Conservation (phyloP, 2,888 invertebrate genomes). For the Danaus chrysippus region DNA sequence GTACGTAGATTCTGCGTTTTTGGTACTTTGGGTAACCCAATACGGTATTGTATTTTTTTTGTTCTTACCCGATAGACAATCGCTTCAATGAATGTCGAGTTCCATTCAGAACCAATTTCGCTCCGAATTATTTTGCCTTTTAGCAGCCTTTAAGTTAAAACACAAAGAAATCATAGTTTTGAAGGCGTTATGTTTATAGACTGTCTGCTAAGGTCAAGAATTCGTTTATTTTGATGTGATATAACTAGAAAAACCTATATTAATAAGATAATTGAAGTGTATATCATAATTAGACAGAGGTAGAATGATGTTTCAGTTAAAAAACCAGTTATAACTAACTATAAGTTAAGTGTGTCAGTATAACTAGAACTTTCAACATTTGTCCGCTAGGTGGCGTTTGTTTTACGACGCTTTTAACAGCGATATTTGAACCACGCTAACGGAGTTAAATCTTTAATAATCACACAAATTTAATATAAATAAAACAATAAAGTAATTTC, state of each 20-base stretch:
- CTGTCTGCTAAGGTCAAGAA: background rate
- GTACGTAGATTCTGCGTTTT: slow-evolving; percentile 40
- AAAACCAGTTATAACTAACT: too few species aligned
- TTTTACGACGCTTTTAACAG: slow-evolving; percentile 21
- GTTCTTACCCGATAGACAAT: slow-evolving; percentile 20
- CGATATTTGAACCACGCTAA: slow-evolving; percentile 15
- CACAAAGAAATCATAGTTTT: background rate
- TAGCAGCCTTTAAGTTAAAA: slow-evolving; percentile 5
- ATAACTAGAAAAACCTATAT: too few species aligned
- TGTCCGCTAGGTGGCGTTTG: slow-evolving; percentile 4
- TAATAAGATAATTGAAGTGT: too few species aligned
- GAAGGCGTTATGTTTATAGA: background rate
- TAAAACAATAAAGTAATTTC: too few species aligned
- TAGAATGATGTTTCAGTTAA: too few species aligned
- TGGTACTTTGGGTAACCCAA: slow-evolving; percentile 44
- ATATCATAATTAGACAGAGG: too few species aligned
- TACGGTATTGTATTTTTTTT: slow-evolving; percentile 37
- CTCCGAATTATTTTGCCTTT: slow-evolving; percentile 8
- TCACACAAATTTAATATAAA: too few species aligned
- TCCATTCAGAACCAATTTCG: slow-evolving; percentile 28
- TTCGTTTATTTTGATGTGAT: background rate
- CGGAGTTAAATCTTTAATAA: too few species aligned
- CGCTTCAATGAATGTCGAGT: slow-evolving; percentile 29
- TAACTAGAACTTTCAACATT: background rate
- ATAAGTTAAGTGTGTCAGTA: background rate